Base-by-base conservation (phyloP, 1,140 invertebrate species). In the Ephestia elutella region DNA sequence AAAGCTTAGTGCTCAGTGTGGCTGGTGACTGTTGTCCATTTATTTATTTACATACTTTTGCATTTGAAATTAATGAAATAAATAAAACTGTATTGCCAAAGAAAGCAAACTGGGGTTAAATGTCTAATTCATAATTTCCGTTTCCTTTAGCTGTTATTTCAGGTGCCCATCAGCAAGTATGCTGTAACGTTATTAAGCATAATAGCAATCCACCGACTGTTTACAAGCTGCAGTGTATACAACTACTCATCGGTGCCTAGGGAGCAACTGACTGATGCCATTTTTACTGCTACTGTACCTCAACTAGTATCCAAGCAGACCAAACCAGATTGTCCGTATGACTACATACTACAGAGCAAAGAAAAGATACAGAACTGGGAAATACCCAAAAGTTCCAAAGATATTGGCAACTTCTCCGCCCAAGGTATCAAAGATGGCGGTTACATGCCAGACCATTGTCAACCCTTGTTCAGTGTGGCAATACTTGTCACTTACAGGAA, bases 401-500 rank as follows among this genome's bases (percentile, higher is more conserved):
- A 75, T n/a, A 44, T 44, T 15, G 13, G 13, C 5, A 44, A 44
- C 10, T 82, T 84, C 56, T 57, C 63, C 7, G 59, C 75, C 13
- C 63, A 49, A 13, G 71, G 75, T 0, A 65, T 89, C 49, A 62
- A 60, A 0, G 78, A 82, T 60, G 96, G 96, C 0, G 90, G 91
- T 62, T 96, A 92, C 91, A 87, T 87, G 51, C 96, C 96, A 1
- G 80, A 89, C 11, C 79, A 93, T 18, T 98, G 97, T 83, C 90
- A 91, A 57, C 90, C 96, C 2, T 83, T 92, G 18, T 94, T 94
- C 70, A 93, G 94, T 77, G 93, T 96, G 7, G 96, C 96, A 13
- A 92, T 98, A 17, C 93, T 98, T 61, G 91, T 99, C 35, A 96
- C 96, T 4, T 98, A 97, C 77, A 90, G 97, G 61, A 94, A 98